Percentiles rank a stretch among this genome's conserved stretches.
Conservation (phyloP, 2,797 vertebrate species). For the Enteromius radiatus region DNA sequence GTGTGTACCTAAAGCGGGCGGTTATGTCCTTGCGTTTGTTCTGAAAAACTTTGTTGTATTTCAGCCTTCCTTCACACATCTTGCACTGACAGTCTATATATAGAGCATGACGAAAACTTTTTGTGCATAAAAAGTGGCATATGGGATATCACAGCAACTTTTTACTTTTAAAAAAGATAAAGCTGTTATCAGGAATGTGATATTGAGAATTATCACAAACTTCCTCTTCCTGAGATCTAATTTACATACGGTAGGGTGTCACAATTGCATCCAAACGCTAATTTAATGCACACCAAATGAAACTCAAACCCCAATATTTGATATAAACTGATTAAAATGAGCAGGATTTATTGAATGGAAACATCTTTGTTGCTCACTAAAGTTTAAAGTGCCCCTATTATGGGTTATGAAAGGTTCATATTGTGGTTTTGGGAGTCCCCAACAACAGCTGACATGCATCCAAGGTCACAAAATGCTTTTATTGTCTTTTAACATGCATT, state of each 20-base stretch:
- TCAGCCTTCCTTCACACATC: background rate
- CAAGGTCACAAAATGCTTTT: too few relatives aligned
- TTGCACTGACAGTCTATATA: background rate
- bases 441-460: too few relatives aligned
- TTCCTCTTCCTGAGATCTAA: background rate
- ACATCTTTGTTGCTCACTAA: background rate
- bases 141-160: background rate
- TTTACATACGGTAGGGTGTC: background rate
- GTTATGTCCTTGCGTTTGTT: slow-evolving; percentile 29
- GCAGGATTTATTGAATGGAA: background rate
- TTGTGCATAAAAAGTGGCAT: background rate
- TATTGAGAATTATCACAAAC: background rate
- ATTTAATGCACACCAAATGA: background rate
- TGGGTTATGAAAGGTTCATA: too few relatives aligned
- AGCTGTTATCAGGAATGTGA: background rate
- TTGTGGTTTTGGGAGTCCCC: too few relatives aligned
- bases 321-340: background rate
- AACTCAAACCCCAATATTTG: background rate
- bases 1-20: slow-evolving; percentile 38
- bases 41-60: background rate
- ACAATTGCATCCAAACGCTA: background rate
- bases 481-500: too few relatives aligned
- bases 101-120: background rate
- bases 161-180: background rate
- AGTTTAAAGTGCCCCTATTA: too few relatives aligned